phyloP scores from a whole-genome alignment of 2,113 vertebrate species.

The Sapajus apella region DNA sequence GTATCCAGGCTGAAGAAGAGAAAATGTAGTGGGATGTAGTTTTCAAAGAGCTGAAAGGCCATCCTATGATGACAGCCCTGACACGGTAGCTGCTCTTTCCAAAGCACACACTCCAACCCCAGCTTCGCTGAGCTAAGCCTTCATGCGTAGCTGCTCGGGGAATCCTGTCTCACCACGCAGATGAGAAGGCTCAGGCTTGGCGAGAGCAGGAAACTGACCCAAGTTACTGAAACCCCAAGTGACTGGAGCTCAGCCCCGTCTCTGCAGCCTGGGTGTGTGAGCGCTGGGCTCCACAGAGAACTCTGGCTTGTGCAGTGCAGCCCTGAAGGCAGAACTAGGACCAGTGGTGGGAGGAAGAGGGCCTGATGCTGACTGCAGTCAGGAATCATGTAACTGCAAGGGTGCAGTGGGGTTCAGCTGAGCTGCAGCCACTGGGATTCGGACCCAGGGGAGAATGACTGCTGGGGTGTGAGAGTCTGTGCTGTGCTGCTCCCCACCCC shows the following conservation, averaged over 20 bases:
- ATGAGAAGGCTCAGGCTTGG: neutral
- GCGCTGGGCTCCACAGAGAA: neutral
- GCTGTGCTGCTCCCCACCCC: fast-evolving
- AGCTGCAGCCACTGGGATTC: fast-evolving
- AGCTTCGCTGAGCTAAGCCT: neutral
- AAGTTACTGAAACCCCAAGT: neutral
- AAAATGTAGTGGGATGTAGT: neutral
- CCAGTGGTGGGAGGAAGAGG: neutral
- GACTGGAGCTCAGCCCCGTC: neutral
- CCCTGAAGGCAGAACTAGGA: neutral
- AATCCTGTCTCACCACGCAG: neutral
- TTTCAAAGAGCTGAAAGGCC: neutral
- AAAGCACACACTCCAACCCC: fast-evolving
- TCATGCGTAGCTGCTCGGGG: fast-evolving
- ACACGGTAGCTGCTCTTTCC: fast-evolving
- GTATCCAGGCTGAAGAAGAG: neutral
- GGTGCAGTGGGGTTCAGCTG: neutral
- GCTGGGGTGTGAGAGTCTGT: neutral
- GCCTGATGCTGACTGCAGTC: neutral
- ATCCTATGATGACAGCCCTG: neutral
- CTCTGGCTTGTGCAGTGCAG: neutral
- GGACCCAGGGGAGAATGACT: neutral
- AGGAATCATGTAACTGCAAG: neutral
- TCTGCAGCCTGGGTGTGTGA: neutral
- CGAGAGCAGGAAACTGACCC: neutral